A percentile compares a stretch with the other conserved stretches of the same genome.
phyloP scores from a whole-genome alignment of 2,113 vertebrate genomes.

The Pithys albifrons region DNA sequence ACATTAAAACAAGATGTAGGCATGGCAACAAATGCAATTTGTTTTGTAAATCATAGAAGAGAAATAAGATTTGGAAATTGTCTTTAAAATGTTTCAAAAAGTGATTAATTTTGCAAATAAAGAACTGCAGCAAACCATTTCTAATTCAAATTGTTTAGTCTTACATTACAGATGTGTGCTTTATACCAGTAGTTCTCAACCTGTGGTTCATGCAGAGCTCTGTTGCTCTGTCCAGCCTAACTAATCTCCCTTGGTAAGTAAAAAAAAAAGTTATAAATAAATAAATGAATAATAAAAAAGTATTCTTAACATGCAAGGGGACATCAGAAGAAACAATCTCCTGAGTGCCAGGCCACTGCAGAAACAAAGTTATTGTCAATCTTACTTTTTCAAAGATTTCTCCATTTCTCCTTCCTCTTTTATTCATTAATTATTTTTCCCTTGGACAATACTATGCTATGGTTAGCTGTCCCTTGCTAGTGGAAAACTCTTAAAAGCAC shows the following conservation, averaged over 20 bases:
- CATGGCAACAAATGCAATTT: neutral
- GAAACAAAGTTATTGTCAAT: neutral
- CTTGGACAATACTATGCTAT: neutral
- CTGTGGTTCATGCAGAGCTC: neutral
- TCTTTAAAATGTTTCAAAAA: neutral
- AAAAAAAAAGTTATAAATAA: neutral
- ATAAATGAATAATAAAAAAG: neutral
- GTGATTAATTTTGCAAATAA: neutral
- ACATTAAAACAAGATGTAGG: neutral
- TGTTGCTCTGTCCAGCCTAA: neutral
- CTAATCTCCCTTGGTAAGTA: neutral
- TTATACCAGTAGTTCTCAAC: neutral
- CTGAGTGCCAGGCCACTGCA: neutral
- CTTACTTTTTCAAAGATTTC: neutral
- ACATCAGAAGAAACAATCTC: neutral
- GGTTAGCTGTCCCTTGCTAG: neutral
- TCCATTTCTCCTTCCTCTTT: neutral
- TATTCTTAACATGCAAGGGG: neutral
- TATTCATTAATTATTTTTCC: neutral
- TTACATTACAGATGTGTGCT: neutral
- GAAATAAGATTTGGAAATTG: neutral
- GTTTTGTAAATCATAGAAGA: neutral
- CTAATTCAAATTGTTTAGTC: neutral
- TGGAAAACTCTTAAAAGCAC: neutral
- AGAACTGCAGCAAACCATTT: neutral